Evolutionary conservation across 2,888 invertebrate species (phyloP).

Genomic region (Catocala sponsa): DNA sequence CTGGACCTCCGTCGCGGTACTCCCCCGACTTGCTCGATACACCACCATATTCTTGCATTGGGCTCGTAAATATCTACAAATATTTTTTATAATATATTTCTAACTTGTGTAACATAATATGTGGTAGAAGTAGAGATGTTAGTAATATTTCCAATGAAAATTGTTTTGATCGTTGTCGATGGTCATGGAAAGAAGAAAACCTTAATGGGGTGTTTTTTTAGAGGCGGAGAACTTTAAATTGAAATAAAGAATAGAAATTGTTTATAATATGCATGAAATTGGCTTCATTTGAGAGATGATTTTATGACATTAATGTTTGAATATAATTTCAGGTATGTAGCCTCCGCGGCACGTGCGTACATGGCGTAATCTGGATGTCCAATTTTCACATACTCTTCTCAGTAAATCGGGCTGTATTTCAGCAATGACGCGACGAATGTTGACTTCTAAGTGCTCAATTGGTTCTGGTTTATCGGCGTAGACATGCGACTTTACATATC

Average conservation of each 20-base stretch:
- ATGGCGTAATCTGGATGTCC: background rate
- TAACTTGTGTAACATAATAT: background rate
- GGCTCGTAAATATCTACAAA: slow-evolving; percentile 66
- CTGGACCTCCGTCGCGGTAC: slow-evolving; percentile 64
- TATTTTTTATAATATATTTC: background rate
- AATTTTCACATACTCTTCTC: slow-evolving; percentile 14
- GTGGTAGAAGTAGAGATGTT: too few species aligned
- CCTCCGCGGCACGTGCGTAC: background rate
- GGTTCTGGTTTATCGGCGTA: slow-evolving; percentile 42
- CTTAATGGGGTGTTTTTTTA: too few species aligned
- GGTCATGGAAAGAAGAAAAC: too few species aligned
- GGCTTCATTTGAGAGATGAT: too few species aligned
- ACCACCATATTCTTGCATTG: slow-evolving; percentile 86
- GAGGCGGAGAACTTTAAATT: too few species aligned
- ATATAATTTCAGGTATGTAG: background rate
- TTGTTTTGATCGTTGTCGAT: too few species aligned
- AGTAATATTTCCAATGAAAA: too few species aligned
- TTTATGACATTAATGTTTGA: background rate
- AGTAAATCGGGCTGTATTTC: background rate
- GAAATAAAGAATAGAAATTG: too few species aligned
- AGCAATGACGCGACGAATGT: slow-evolving; percentile 23
- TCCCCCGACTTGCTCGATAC: slow-evolving; percentile 75
- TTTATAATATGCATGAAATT: too few species aligned
- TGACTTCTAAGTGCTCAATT: slow-evolving; percentile 42
- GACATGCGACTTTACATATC: slow-evolving; percentile 39